These are phyloP conservation scores for Karalla daura DNA, from an alignment of 2,797 vertebrate species.

Conservation along the genomic window DNA sequence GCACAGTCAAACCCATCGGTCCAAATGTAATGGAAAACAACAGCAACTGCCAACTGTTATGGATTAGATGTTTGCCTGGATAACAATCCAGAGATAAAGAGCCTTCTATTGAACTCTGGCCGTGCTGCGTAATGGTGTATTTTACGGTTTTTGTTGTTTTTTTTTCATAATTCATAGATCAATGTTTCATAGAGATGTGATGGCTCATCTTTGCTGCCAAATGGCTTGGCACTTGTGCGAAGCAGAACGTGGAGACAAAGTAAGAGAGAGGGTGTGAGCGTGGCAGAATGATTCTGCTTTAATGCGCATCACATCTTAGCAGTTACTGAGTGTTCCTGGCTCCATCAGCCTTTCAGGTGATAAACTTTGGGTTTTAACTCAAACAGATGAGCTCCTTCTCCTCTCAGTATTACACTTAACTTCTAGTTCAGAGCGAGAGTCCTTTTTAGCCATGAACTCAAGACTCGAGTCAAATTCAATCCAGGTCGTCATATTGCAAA, in stretches of 20 bases:
- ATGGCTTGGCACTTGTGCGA: constrained; percentile 21
- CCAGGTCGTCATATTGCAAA: neutral
- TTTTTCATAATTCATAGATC: constrained; percentile 33
- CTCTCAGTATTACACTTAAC: neutral
- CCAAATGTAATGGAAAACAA: neutral
- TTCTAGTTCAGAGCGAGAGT: neutral
- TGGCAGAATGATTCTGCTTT: neutral
- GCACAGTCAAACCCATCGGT: neutral
- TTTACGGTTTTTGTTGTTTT: too few relatives aligned
- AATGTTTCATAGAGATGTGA: constrained; percentile 48
- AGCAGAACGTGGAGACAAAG: constrained; percentile 7
- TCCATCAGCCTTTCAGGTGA: neutral
- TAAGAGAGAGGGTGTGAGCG: constrained; percentile 3
- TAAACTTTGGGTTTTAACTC: neutral
- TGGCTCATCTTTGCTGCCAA: constrained; percentile 32
- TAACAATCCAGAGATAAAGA: constrained; percentile 11
- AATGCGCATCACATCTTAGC: neutral
- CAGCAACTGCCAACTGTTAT: neutral
- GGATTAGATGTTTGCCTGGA: constrained; percentile 13
- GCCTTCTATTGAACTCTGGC: neutral
- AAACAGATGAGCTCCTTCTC: neutral
- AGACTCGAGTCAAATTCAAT: neutral
- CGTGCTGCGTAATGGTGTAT: neutral
- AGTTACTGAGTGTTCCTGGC: neutral
- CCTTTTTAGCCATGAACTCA: neutral